Conservation (phyloP, 1,140 invertebrate genomes). For the Cydia fagiglandana region DNA sequence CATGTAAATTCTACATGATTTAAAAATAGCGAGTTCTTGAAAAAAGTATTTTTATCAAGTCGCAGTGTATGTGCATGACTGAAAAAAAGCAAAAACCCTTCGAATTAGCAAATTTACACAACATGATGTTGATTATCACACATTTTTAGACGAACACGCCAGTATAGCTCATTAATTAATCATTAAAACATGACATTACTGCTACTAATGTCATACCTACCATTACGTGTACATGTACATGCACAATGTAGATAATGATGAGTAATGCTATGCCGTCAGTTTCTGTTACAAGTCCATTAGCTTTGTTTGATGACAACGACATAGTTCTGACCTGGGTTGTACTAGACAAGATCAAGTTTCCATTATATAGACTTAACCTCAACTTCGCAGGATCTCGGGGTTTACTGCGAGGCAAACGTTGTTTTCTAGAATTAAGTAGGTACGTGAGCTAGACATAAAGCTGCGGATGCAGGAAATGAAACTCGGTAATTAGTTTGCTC, state of each 20-base stretch:
- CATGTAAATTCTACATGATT: too few species aligned
- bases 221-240: not conserved
- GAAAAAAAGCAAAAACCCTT: too few species aligned
- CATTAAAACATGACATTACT: too few species aligned
- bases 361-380: not conserved
- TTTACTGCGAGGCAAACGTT: not conserved
- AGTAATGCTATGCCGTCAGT: not conserved
- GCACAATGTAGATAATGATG: not conserved
- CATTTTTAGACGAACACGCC: too few species aligned
- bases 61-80: too few species aligned
- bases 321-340: not conserved
- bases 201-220: too few species aligned
- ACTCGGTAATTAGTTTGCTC: slow-evolving; percentile 1
- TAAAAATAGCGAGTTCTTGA: too few species aligned
- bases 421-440: not conserved
- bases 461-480: slow-evolving; percentile 6
- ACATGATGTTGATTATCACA: too few species aligned
- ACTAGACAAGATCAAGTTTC: not conserved
- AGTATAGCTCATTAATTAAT: too few species aligned
- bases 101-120: too few species aligned
- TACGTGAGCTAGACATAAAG: not conserved
- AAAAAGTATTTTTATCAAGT: too few species aligned
- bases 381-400: not conserved
- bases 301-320: not conserved
- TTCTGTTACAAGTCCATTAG: slow-evolving; percentile 2